Conservation (phyloP, 2,888 invertebrate species). For the Luperina nickerlii region DNA sequence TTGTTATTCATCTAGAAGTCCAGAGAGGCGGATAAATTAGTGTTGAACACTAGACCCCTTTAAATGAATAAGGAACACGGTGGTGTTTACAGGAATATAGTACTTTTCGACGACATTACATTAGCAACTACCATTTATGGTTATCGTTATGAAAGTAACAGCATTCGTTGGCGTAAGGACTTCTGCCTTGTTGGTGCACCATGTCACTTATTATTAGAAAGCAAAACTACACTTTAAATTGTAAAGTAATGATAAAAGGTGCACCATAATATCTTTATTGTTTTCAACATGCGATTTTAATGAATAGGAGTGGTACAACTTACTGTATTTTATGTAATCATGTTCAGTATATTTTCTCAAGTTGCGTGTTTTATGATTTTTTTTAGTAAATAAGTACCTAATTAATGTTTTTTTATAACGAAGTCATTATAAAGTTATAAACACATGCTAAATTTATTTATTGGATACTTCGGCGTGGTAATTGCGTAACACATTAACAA, state of each 20-base stretch:
- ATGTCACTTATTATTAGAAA: background rate
- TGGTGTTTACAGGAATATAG: background rate
- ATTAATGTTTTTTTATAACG: too few relatives aligned
- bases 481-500: background rate
- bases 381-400: background rate
- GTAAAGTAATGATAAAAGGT: background rate
- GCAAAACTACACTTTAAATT: background rate
- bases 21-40: background rate
- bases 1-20: background rate
- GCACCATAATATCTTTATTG: background rate
- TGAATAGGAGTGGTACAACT: background rate
- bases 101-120: background rate
- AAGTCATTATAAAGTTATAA: background rate
- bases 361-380: background rate
- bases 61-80: background rate
- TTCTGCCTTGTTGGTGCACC: background rate
- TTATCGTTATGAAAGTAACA: background rate
- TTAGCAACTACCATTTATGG: background rate
- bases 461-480: background rate
- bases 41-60: too few relatives aligned
- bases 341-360: background rate
- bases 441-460: background rate
- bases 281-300: background rate
- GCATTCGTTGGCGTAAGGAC: background rate
- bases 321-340: background rate